Base-by-base conservation (phyloP, 2,113 vertebrate species). In the Cochlearius cochlearius region DNA sequence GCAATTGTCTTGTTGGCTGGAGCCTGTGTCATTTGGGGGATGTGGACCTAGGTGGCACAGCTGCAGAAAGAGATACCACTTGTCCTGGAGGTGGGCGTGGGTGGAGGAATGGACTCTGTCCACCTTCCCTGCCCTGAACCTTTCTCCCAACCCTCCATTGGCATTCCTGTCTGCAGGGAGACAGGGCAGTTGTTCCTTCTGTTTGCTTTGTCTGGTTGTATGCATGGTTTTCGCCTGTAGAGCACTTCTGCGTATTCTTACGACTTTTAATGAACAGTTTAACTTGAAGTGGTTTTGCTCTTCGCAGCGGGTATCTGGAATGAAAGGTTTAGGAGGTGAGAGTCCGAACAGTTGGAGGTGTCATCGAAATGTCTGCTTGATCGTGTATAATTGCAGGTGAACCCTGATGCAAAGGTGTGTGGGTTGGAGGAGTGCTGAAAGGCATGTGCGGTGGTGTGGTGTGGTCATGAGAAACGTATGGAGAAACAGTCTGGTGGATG, bases 281-380 rank as follows among this genome's bases (percentile, higher is more conserved):
- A 82, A 26, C n/a, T 64, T 75, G 43, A 38, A 76, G 12, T 20
- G 45, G 21, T 71, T 67, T 62, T 86, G 29, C 12, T 45, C 2
- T 49, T 93, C 18, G 34, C 16, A 38, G 7, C 19, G 15, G 19
- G 10, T 49, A 14, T 39, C 43, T 92, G 47, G 85, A 86, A 63
- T 60, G 15, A 43, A 80, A 23, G 8, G 8, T n/a, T 52, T 76
- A 39, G 30, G 59, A 80, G 11, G 19, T 39, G 21, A 76, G 36
- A 74, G 20, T 85, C 17, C 20, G 49, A 41, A 9, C 18, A 50
- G 23, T 12, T 39, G 29, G 38, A 73, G 19, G 8, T 66, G 19
- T 56, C 27, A 36, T 39, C 0, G 0, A 32, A 93, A 67, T 23
- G 9, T n/a, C 22, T 82, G 6, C 15, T 53, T 0, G 1, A 4